Percentiles rank a stretch among this genome's conserved stretches.
phyloP scores from a whole-genome alignment of 2,888 invertebrate genomes.

The Agrenia bidenticulata region DNA sequence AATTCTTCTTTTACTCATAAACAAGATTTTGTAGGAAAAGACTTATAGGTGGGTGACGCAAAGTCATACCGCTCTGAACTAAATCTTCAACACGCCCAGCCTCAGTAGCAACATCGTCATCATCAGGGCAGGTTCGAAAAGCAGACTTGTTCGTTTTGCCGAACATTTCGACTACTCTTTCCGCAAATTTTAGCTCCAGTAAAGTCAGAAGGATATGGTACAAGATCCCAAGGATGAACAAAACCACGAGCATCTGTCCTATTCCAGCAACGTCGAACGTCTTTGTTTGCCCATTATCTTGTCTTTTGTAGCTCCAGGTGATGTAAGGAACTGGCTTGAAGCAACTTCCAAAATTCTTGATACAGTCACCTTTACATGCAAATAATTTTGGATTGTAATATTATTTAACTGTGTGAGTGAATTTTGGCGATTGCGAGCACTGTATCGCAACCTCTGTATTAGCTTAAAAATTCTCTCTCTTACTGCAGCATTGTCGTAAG shows the following conservation, averaged over 20 bases:
- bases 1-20: too few relatives aligned
- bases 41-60: too few relatives aligned
- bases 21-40: too few relatives aligned
- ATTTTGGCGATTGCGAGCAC: too few relatives aligned
- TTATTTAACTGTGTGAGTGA: too few relatives aligned
- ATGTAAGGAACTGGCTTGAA: slow-evolving; percentile 43
- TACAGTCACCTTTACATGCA: slow-evolving; percentile 42
- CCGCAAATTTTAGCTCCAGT: slow-evolving; percentile 36
- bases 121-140: slow-evolving; percentile 13
- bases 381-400: too few relatives aligned
- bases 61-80: too few relatives aligned
- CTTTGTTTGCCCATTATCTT: neutral
- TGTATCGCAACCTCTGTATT: too few relatives aligned
- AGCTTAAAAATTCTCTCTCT: too few relatives aligned
- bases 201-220: slow-evolving; percentile 27
- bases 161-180: slow-evolving; percentile 20
- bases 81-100: too few relatives aligned
- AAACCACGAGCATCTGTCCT: slow-evolving; percentile 31
- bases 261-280: slow-evolving; percentile 30
- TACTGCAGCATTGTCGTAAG: slow-evolving; percentile 48
- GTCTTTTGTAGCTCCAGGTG: slow-evolving; percentile 29
- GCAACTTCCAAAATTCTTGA: slow-evolving; percentile 15
- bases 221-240: slow-evolving; percentile 30
- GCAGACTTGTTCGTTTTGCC: neutral
- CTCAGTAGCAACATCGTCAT: slow-evolving; percentile 37